Evolutionary conservation across 2,797 vertebrate species (phyloP).

Genomic region (Apogon hyalosoma): DNA sequence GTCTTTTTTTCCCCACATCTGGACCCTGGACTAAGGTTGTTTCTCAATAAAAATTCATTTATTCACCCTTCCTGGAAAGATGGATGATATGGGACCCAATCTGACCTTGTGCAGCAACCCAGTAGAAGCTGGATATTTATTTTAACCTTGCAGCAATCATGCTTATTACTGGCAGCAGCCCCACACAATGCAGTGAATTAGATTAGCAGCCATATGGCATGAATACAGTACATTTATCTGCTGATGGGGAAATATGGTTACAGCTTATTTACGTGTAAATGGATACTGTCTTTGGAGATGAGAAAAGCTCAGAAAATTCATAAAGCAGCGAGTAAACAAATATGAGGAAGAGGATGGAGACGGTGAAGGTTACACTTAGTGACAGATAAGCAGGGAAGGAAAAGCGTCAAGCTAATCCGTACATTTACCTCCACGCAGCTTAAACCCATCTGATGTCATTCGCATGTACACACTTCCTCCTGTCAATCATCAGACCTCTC

Average conservation of each 20-base stretch:
- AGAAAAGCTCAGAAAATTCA: constrained; percentile 3
- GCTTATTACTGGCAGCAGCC: constrained; percentile 16
- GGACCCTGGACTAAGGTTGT: constrained; percentile 19
- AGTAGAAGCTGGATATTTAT: constrained; percentile 29
- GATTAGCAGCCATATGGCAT: constrained; percentile 10
- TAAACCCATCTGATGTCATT: constrained; percentile 50
- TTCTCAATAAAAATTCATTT: constrained; percentile 59
- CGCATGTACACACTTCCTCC: constrained; percentile 41
- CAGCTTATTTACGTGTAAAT: constrained; percentile 11
- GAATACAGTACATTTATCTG: constrained; percentile 7
- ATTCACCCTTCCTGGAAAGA: constrained; percentile 57
- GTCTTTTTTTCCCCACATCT: constrained; percentile 48
- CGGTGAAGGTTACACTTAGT: constrained; percentile 33
- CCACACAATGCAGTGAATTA: constrained; percentile 8
- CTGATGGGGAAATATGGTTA: constrained; percentile 2
- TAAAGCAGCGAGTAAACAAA: constrained; percentile 12
- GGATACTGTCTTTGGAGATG: constrained; percentile 3
- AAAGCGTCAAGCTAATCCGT: constrained; percentile 20
- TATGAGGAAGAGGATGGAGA: constrained; percentile 4
- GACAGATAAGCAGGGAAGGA: constrained; percentile 35
- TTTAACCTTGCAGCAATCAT: constrained; percentile 12
- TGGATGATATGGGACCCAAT: constrained; percentile 27
- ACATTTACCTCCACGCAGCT: constrained; percentile 36
- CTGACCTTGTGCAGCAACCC: constrained; percentile 39
- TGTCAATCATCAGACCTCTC: constrained; percentile 46